phyloP scores from a whole-genome alignment of 2,113 vertebrate species.

The Semicossyphus pulcher region DNA sequence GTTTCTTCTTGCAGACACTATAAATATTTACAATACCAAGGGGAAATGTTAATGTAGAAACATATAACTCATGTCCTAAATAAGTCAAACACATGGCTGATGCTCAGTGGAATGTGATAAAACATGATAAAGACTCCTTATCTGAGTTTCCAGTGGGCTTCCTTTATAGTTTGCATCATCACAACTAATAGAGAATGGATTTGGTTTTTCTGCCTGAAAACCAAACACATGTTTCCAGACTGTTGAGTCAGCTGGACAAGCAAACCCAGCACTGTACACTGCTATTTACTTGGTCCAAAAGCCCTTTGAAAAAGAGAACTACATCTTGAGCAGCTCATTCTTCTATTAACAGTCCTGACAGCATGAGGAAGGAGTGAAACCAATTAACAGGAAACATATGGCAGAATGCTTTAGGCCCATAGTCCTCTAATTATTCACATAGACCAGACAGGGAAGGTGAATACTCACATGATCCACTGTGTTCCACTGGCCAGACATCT shows the following conservation, averaged over 20 bases:
- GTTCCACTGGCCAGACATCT: constrained; percentile 82
- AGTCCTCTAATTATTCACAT: neutral
- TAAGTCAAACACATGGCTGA: neutral
- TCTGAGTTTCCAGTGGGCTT: neutral
- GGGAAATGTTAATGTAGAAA: neutral
- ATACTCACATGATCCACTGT: constrained; percentile 87
- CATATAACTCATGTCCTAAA: neutral
- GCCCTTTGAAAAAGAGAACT: neutral
- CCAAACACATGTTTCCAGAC: constrained; percentile 1
- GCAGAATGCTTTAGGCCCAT: neutral
- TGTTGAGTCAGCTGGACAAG: neutral
- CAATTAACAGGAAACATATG: neutral
- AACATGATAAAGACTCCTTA: neutral
- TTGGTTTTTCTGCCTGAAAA: constrained; percentile 2
- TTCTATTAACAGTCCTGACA: neutral
- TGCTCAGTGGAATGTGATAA: neutral
- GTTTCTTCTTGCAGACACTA: neutral
- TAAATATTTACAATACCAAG: neutral
- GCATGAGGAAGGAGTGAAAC: neutral
- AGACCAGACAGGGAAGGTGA: neutral
- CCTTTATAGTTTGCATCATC: neutral
- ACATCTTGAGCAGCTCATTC: neutral
- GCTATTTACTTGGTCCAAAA: neutral
- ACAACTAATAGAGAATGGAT: constrained; percentile 5
- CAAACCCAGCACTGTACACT: neutral